Evolutionary conservation across 2,113 vertebrate genomes (phyloP).

Genomic region (Marmota monax): DNA sequence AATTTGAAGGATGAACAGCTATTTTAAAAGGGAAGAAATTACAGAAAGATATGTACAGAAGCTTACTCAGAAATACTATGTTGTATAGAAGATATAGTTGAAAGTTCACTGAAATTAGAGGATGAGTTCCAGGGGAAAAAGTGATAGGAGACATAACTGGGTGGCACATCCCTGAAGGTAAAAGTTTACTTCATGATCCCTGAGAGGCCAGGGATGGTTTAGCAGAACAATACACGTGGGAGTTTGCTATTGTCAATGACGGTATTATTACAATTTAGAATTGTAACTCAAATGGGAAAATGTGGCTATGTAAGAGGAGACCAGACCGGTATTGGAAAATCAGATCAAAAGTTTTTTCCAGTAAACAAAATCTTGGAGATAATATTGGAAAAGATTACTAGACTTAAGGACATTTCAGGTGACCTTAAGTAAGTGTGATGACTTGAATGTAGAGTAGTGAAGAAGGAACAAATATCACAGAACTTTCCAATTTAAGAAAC

Average conservation of each 20-base stretch:
- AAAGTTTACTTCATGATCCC: not conserved
- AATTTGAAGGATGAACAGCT: not conserved
- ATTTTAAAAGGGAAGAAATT: not conserved
- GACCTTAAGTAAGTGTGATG: not conserved
- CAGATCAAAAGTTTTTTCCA: not conserved
- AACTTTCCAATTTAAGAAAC: not conserved
- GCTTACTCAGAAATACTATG: not conserved
- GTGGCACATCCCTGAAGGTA: not conserved
- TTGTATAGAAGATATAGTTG: not conserved
- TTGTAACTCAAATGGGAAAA: not conserved
- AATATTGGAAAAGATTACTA: not conserved
- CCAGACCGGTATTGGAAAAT: not conserved
- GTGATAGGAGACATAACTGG: not conserved
- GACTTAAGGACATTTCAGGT: not conserved
- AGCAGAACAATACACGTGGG: not conserved
- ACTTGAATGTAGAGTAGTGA: not conserved
- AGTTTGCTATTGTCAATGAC: not conserved
- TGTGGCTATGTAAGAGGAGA: not conserved
- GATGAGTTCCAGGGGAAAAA: not conserved
- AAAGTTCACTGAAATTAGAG: not conserved
- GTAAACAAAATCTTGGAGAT: not conserved
- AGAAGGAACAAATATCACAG: not conserved
- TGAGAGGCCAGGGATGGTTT: not conserved
- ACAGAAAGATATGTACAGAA: not conserved
- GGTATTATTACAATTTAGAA: not conserved